Percentiles rank a stretch among this genome's conserved stretches.
Conservation (phyloP, 2,888 invertebrate species). For the Cenopis cana region DNA sequence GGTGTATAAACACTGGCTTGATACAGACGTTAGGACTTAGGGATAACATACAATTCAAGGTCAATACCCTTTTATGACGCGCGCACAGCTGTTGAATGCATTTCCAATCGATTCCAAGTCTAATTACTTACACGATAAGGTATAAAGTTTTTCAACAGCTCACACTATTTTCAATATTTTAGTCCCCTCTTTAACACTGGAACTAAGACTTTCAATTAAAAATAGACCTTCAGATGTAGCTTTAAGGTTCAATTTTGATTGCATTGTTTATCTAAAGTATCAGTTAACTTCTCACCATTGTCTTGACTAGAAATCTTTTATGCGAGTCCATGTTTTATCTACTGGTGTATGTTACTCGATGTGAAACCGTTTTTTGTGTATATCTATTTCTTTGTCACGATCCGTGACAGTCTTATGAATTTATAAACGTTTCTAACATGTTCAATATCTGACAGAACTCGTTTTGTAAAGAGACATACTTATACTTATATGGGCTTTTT, state of each 20-base stretch:
- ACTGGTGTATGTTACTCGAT: constrained; percentile 1
- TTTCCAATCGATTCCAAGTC: neutral
- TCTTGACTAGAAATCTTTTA: constrained; percentile 30
- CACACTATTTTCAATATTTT: neutral
- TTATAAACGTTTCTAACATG: neutral
- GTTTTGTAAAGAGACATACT: too few species aligned
- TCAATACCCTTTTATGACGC: constrained; percentile 28
- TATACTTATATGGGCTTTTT: too few species aligned
- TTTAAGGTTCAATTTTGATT: constrained; percentile 15
- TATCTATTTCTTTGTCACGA: neutral
- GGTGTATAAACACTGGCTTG: neutral
- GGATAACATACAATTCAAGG: constrained; percentile 26
- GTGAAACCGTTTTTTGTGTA: neutral
- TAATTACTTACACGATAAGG: neutral
- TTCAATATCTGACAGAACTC: too few species aligned
- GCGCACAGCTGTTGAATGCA: constrained; percentile 28
- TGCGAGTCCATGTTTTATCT: constrained; percentile 9
- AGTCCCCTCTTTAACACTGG: constrained; percentile 14
- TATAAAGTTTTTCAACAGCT: neutral
- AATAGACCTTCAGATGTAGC: neutral
- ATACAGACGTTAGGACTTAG: constrained; percentile 29
- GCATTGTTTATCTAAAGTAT: neutral
- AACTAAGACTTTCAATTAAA: neutral
- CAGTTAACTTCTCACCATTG: constrained; percentile 26
- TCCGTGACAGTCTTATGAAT: neutral